Conservation (phyloP, 2,888 invertebrate species). For the Drosophila mercatorum region DNA sequence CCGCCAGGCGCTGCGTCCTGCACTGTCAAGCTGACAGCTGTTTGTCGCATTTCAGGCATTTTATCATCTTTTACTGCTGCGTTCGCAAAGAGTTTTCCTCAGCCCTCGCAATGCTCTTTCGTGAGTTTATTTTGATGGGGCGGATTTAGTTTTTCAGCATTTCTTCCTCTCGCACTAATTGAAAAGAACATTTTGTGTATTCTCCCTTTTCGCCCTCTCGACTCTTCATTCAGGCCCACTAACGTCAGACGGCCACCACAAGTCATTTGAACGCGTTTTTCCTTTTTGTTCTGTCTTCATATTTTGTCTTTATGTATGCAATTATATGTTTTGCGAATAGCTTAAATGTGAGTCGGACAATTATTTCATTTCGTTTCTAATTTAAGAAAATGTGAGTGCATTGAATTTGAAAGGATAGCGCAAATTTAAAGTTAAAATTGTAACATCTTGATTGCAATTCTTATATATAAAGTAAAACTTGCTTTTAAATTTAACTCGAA, state of each 20-base stretch:
- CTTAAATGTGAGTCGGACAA: not conserved
- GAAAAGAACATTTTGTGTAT: slow-evolving; percentile 71
- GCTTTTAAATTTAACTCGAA: too few species aligned
- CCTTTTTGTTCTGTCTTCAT: slow-evolving; percentile 38
- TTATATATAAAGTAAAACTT: not conserved
- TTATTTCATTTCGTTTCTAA: not conserved
- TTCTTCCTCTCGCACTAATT: slow-evolving; percentile 60
- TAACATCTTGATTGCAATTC: too few species aligned
- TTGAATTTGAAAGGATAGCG: too few species aligned
- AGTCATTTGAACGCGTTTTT: slow-evolving; percentile 27
- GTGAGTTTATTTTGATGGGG: slow-evolving; percentile 54
- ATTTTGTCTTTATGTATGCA: not conserved
- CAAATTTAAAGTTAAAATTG: too few species aligned
- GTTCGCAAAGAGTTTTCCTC: slow-evolving; percentile 23
- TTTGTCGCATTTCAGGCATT: slow-evolving; percentile 73
- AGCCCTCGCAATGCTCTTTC: slow-evolving; percentile 16
- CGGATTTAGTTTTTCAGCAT: slow-evolving; percentile 52
- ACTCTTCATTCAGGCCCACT: not conserved
- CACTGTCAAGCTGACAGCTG: slow-evolving; percentile 71
- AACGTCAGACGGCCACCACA: slow-evolving; percentile 38
- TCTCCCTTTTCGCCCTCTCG: not conserved
- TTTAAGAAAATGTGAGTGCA: not conserved
- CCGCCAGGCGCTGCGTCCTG: slow-evolving; percentile 40
- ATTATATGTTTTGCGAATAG: slow-evolving; percentile 16
- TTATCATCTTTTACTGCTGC: slow-evolving; percentile 56